These are phyloP conservation scores for Fragum fragum DNA, from an alignment of 2,888 invertebrate species.

Conservation along the genomic window DNA sequence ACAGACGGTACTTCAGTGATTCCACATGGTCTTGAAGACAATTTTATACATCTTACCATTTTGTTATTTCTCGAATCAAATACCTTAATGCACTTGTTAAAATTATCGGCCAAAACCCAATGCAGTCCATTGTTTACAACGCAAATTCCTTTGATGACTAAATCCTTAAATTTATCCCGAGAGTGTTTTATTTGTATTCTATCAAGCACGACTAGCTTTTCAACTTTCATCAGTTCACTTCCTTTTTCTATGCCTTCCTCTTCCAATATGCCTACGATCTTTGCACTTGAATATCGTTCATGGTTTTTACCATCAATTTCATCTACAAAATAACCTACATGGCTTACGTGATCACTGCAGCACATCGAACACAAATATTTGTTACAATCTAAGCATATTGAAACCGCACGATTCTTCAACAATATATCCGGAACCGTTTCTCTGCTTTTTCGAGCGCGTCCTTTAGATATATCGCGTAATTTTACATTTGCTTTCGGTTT, in stretches of 20 bases:
- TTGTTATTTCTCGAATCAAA: background rate
- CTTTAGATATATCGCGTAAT: slow-evolving; percentile 1
- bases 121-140: background rate
- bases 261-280: background rate
- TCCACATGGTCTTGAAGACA: slow-evolving; percentile 5
- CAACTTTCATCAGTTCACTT: background rate
- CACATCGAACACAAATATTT: background rate
- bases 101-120: background rate
- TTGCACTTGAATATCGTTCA: background rate
- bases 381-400: background rate
- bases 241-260: background rate
- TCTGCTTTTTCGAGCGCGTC: background rate
- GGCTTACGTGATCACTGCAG: background rate
- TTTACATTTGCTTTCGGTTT: background rate
- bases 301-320: background rate
- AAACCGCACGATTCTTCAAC: background rate
- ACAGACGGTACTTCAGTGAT: background rate
- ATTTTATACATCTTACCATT: background rate
- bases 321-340: background rate
- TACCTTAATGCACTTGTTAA: slow-evolving; percentile 3
- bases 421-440: background rate
- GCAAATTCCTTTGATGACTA: slow-evolving; percentile 3
- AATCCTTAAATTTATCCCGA: background rate
- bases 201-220: background rate
- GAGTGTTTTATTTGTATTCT: background rate